Base-by-base conservation (phyloP, 2,797 vertebrate genomes). In the Tokudaia muenninki region DNA sequence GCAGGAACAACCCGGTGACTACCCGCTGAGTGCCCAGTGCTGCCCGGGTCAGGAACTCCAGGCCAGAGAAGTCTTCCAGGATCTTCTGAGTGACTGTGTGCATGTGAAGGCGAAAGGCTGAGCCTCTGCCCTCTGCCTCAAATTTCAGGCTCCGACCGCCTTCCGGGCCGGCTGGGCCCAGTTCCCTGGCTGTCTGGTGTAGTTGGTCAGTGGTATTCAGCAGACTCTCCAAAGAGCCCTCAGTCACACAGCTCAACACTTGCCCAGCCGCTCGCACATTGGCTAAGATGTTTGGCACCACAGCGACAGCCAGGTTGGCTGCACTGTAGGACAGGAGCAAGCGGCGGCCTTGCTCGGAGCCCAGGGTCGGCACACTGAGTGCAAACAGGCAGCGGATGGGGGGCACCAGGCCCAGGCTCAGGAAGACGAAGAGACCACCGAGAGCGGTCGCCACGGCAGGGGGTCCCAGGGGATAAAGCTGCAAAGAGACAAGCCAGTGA, bases 311-410 rank as follows among this genome's bases (percentile, higher is more conserved):
- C 12, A 99, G 94, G 0, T 99, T 98, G 99, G 99, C 99, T 37
- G 99, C 31, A 0, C 99, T 99, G 17, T 99, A 98, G 0, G 99
- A 99, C 63, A 99, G 93, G 65, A 99, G 98, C 44, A 99, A 98
- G 80, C 98, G 99, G 67, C 99, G 98, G 1, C 99, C 99, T 97
- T 99, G 99, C 37, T 98, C 99, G 22, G 99, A 99, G 90, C 99
- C 99, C 41, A 99, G 93, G 0, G 99, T 99, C 3, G 99, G 99
- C 93, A 99, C 98, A 0, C 97, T 98, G 96, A 99, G 98, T 0
- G 98, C 99, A 97, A 99, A 98, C 70, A 99, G 98, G 41, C 99
- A 99, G 74, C 99, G 99, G 86, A 99, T 92, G 0, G 99, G 99
- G 93, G 99, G 99, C 59, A 99, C 98, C 84, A 99, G 93, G 87